These are phyloP conservation scores for Acrocephalus kingi DNA, from an alignment of 2,113 vertebrate genomes.

Conservation along the genomic window DNA sequence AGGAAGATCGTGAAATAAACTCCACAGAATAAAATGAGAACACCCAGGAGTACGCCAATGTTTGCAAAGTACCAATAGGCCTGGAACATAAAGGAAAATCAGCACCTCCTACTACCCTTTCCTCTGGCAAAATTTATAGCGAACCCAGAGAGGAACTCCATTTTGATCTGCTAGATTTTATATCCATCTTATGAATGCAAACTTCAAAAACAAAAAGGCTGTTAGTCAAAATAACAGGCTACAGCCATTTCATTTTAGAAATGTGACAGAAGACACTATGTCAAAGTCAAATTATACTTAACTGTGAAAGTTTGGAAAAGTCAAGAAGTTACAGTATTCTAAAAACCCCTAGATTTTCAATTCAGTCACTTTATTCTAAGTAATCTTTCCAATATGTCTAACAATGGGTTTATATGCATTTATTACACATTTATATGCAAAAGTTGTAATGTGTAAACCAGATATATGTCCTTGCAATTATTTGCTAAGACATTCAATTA, in stretches of 20 bases:
- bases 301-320: background rate
- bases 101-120: background rate
- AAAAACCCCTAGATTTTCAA: background rate
- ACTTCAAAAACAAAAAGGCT: background rate
- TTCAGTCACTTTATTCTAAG: background rate
- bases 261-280: background rate
- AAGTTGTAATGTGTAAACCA: background rate
- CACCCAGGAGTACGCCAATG: accelerated
- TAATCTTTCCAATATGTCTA: background rate
- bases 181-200: background rate
- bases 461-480: background rate
- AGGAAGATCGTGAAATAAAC: background rate
- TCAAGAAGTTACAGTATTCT: background rate
- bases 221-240: background rate
- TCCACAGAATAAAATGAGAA: background rate
- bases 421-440: background rate
- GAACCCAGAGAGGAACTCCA: background rate
- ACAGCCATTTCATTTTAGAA: background rate
- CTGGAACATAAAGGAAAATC: background rate
- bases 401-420: background rate
- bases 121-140: background rate
- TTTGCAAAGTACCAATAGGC: background rate
- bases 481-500: background rate
- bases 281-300: background rate
- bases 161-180: background rate